Conservation (phyloP, 1,140 invertebrate species). For the Procambarus clarkii region DNA sequence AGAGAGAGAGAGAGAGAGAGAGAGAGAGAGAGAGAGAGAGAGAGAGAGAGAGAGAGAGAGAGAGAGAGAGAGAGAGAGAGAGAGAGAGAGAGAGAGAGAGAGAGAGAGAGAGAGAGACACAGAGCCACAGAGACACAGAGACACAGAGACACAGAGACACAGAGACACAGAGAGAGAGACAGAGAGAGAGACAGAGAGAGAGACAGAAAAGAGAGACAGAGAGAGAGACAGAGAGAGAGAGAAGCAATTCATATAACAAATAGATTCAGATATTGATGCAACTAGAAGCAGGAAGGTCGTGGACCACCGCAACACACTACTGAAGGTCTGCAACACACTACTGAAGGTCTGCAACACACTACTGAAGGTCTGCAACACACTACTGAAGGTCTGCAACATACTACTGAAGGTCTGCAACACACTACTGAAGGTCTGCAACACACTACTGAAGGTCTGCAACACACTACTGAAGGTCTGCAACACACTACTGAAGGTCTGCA, state of each 20-base stretch:
- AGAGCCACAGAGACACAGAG: background rate
- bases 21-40: constrained; percentile 45
- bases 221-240: background rate
- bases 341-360: too few species aligned
- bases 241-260: background rate
- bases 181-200: background rate
- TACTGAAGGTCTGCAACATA: too few species aligned
- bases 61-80: background rate
- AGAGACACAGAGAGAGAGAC: background rate
- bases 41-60: constrained; percentile 19
- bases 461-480: too few species aligned
- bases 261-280: background rate
- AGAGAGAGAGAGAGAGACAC: too few species aligned
- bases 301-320: too few species aligned
- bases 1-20: constrained; percentile 45
- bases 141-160: background rate
- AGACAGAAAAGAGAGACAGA: background rate
- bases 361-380: too few species aligned
- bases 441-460: too few species aligned
- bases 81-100: background rate
- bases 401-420: too few species aligned
- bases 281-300: too few species aligned
- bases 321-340: too few species aligned
- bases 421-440: too few species aligned
- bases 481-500: too few species aligned